Base-by-base conservation (phyloP, 2,888 invertebrate genomes). In the Pyrrhosoma nymphula region DNA sequence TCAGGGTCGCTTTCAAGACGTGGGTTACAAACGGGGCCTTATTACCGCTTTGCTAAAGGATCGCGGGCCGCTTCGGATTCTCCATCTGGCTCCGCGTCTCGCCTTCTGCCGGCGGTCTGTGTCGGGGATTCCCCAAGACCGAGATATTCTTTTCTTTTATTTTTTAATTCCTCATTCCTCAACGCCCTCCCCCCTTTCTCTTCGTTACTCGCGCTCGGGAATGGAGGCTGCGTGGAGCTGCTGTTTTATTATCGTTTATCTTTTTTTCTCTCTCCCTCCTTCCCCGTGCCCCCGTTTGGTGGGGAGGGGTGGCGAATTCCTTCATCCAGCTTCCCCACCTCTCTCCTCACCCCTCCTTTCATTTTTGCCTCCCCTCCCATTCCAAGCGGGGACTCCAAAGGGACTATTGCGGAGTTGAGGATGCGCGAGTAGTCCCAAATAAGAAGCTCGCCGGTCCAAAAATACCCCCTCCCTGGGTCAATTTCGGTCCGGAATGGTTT, bases 401-500 rank as follows among this genome's bases (percentile, higher is more conserved):
- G 88, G 90, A 89, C 90, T 90, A 63, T 95, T 95, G 90, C n/a
- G 90, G 89, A 95, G 89, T 90, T 90, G 90, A 47, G 95, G 95
- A 95, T 89, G 95, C 95, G 82, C 47, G 75, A 0, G 82, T 35
- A 18, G 63, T 95, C 89, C 47, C 39, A 95, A 88, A 95, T 88
- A 95, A 95, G 90, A 60, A 89, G 63, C 95, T 26, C 63, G 39
- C 26, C 20, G 26, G 8, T 95, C 89, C 95, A 89, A 63, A 95
- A 95, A 95, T 95, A 95, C 89, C 47, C 56, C 56, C n/a, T 95
- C 88, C 88, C 63, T 89, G 95, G 95, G 95, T 95, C 95, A 95
- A 93, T 88, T 95, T 95, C 60, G 69, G 39, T 93, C 56, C 88
- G 63, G 55, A 95, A 95, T 75, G 35, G 30, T 14, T 3, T 8